A percentile compares a stretch with the other conserved stretches of the same genome.
phyloP scores from a whole-genome alignment of 2,888 invertebrate species.

The Seira ritae region DNA sequence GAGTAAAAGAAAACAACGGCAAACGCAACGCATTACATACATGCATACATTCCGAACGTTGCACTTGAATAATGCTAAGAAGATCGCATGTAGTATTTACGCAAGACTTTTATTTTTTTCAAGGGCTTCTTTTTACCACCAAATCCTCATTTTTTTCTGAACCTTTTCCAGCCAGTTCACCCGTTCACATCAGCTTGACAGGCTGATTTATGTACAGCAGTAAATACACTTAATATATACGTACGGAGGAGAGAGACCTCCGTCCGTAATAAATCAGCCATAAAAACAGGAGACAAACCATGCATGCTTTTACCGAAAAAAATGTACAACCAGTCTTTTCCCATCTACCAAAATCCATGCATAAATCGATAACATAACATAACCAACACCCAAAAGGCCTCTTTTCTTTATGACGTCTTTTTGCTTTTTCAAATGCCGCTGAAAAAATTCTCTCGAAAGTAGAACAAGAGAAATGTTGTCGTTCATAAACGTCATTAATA shows the following conservation, averaged over 20 bases:
- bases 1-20: not conserved
- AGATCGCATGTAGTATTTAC: slow-evolving; percentile 2
- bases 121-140: slow-evolving; percentile 51
- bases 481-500: slow-evolving; percentile 1
- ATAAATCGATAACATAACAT: not conserved
- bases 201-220: slow-evolving; percentile 60
- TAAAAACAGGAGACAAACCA: slow-evolving; percentile 64
- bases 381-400: slow-evolving; percentile 42
- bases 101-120: slow-evolving; percentile 37
- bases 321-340: slow-evolving; percentile 35
- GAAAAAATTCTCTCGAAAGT: not conserved
- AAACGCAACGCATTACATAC: too few species aligned
- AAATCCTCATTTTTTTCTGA: slow-evolving; percentile 39
- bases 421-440: slow-evolving; percentile 53
- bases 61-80: not conserved
- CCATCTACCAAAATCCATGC: slow-evolving; percentile 13
- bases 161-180: slow-evolving; percentile 55
- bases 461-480: too few species aligned
- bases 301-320: slow-evolving; percentile 47
- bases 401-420: slow-evolving; percentile 33
- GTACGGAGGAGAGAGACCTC: slow-evolving; percentile 47
- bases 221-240: slow-evolving; percentile 38
- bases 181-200: slow-evolving; percentile 60
- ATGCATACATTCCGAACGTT: too few species aligned
- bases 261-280: slow-evolving; percentile 63